Evolutionary conservation across 2,888 invertebrate species (phyloP).

Genomic region (Rhaphigaster nebulosa): DNA sequence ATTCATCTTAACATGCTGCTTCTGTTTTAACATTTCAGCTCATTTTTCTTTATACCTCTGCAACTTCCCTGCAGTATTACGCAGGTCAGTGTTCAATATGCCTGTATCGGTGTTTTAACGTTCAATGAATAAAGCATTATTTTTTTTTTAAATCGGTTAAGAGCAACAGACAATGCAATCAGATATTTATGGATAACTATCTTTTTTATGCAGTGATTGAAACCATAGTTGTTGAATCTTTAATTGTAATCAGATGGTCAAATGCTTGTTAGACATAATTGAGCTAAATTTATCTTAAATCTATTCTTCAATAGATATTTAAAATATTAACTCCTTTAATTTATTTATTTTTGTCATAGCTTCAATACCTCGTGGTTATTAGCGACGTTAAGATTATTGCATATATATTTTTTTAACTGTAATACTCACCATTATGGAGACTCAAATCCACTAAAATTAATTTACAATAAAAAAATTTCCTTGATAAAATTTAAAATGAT

Average conservation of each 20-base stretch:
- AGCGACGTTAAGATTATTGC: too few relatives aligned
- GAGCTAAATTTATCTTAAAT: too few relatives aligned
- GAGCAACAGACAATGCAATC: neutral
- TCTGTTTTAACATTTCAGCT: neutral
- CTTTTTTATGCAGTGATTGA: neutral
- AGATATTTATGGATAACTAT: neutral
- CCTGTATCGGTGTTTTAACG: neutral
- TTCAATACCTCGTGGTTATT: too few relatives aligned
- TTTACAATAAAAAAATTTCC: too few relatives aligned
- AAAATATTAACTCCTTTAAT: too few relatives aligned
- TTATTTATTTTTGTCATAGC: too few relatives aligned
- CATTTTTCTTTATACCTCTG: conserved; percentile 16
- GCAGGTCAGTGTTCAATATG: conserved; percentile 20
- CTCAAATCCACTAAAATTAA: too few relatives aligned
- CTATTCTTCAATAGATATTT: too few relatives aligned
- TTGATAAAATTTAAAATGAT: neutral
- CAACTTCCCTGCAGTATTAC: conserved; percentile 32
- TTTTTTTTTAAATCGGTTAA: neutral
- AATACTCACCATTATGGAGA: neutral
- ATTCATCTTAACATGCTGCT: neutral
- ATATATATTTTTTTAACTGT: too few relatives aligned
- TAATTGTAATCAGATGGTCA: too few relatives aligned
- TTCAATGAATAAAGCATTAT: neutral
- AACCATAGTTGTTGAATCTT: too few relatives aligned
- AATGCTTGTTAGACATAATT: too few relatives aligned